Base-by-base conservation (phyloP, 2,797 vertebrate species). In the Sparus aurata region DNA sequence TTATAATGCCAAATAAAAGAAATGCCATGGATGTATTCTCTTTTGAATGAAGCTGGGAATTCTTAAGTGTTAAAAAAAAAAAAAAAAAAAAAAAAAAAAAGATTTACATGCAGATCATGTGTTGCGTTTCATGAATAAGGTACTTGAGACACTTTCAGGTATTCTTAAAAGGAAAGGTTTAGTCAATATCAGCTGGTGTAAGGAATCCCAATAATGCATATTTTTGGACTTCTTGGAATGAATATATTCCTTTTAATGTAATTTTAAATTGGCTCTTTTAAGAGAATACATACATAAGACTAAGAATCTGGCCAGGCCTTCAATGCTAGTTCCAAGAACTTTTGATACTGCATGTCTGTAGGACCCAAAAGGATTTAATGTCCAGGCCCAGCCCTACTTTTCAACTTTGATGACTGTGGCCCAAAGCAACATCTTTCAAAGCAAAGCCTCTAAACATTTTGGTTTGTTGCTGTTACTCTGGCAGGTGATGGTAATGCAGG, bases 401-500 rank as follows among this genome's bases (percentile, higher is more conserved):
- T 57, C n/a, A 54, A 3, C 12, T 17, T 25, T 34, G 10, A 13
- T 13, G 30, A 30, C 1, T 25, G 7, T 30, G 50, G 12, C 38
- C 18, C 13, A 12, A 27, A 38, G 18, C 5, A 55, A 38, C 41
- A 9, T 22, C 1, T 34, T 58, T 7, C 5, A 12, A 57, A 54
- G 5, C 12, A 38, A 43, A 47, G 22, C 53, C 47, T 77, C 34
- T 72, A 68, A 41, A 75, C 1, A 41, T 15, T 18, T 2, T 17
- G 45, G 9, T 46, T 38, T 70, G 55, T 55, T 23, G 59, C 20
- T 77, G 49, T 72, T 75, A 59, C 1, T 76, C 50, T 0, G 52
- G 64, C 90, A 98, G 97, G 96, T 97, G 77, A 97, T 97, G 96
- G 96, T 97, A 54, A 96, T 96, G 97, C 96, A 97, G 93, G 97